Conservation (phyloP, 2,888 invertebrate genomes). For the Callyntrura sp. region DNA sequence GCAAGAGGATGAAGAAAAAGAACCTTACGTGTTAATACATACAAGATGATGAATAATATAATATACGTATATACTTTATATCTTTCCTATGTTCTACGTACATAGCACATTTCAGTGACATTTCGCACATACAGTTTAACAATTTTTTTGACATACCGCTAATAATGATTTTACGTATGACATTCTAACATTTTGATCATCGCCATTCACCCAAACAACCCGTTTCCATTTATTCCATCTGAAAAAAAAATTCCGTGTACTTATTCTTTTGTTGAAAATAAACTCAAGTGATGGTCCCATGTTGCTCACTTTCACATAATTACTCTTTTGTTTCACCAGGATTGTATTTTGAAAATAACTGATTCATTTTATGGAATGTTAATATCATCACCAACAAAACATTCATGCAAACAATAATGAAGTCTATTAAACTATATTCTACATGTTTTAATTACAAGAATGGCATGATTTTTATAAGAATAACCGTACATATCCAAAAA, state of each 20-base stretch:
- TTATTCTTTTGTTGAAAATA: neutral
- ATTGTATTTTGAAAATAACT: conserved; percentile 19
- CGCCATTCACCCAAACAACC: neutral
- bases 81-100: conserved; percentile 28
- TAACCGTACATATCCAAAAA: conserved; percentile 24
- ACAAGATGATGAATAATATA: neutral
- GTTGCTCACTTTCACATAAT: conserved; percentile 9
- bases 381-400: conserved; percentile 67
- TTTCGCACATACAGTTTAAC: neutral
- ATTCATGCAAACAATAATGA: conserved; percentile 31
- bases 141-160: conserved; percentile 16
- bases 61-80: conserved; percentile 15
- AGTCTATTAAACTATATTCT: conserved; percentile 36
- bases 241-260: neutral
- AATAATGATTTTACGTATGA: neutral
- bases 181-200: neutral
- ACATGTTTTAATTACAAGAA: neutral
- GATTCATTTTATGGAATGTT: conserved; percentile 63
- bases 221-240: conserved; percentile 32
- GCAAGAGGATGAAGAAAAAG: conserved; percentile 47
- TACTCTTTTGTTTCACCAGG: neutral
- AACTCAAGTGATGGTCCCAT: conserved; percentile 53
- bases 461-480: neutral
- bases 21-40: conserved; percentile 15
- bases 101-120: conserved; percentile 54